Evolutionary conservation across 2,797 vertebrate species (phyloP).

Genomic region (Pterois miles): DNA sequence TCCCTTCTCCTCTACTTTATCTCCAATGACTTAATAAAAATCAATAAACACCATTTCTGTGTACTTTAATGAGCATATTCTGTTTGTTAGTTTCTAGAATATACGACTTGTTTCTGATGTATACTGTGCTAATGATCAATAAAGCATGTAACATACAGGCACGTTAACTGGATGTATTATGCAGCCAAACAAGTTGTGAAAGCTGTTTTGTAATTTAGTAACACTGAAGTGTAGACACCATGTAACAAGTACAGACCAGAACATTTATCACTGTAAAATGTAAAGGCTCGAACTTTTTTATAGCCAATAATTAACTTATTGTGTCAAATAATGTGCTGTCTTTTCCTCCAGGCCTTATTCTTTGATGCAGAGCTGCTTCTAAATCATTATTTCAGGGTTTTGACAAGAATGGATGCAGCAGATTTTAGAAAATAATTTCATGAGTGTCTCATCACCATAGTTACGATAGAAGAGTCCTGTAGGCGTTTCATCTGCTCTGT

Average conservation of each 20-base stretch:
- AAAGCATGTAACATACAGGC: not conserved
- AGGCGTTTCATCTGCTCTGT: conserved; percentile 31
- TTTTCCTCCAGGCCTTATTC: not conserved
- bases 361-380: not conserved
- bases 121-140: not conserved
- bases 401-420: not conserved
- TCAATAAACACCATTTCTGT: not conserved
- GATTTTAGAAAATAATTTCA: conserved; percentile 16
- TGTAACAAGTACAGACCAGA: not conserved
- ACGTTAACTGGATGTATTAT: conserved; percentile 9
- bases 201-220: not conserved
- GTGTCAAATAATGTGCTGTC: not conserved
- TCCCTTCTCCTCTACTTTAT: not conserved
- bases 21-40: not conserved
- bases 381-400: conserved; percentile 12
- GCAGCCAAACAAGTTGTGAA: not conserved
- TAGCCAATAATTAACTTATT: not conserved
- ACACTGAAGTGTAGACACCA: not conserved
- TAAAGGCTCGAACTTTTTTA: not conserved
- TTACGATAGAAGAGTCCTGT: conserved; percentile 27
- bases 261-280: not conserved
- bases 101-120: not conserved
- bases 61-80: not conserved
- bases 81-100: not conserved
- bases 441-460: conserved; percentile 35